Percentiles rank a stretch among this genome's conserved stretches.
phyloP scores from a whole-genome alignment of 1,140 invertebrate genomes.

The Drosophila nebulosa region DNA sequence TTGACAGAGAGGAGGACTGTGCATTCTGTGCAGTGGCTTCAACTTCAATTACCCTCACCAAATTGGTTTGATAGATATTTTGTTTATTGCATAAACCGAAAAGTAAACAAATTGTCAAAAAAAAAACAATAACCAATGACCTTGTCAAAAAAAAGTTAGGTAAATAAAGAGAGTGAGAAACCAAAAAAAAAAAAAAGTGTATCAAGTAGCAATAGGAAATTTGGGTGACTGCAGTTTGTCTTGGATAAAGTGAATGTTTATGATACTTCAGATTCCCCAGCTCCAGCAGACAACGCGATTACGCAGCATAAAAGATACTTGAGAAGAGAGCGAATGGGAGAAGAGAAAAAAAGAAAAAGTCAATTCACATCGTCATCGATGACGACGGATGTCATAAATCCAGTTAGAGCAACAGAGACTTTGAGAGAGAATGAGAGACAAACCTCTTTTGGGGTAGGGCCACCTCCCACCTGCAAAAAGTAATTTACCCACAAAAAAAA shows the following conservation, averaged over 20 bases:
- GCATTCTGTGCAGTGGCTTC: slow-evolving; percentile 39
- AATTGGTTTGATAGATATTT: slow-evolving; percentile 35
- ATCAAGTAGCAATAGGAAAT: slow-evolving; percentile 74
- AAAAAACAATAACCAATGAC: slow-evolving; percentile 47
- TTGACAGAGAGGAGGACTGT: slow-evolving; percentile 4
- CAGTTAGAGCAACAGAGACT: neutral
- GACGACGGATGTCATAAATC: slow-evolving; percentile 52
- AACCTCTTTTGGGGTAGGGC: slow-evolving; percentile 2
- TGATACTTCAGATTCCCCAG: slow-evolving; percentile 62
- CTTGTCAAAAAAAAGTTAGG: slow-evolving; percentile 53
- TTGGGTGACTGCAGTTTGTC: slow-evolving; percentile 43
- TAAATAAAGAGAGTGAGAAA: neutral
- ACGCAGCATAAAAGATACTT: slow-evolving; percentile 55
- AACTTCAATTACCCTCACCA: slow-evolving; percentile 53
- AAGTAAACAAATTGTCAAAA: slow-evolving; percentile 25
- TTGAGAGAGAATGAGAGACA: slow-evolving; percentile 16
- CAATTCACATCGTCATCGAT: slow-evolving; percentile 18
- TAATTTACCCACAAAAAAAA: neutral
- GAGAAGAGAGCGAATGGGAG: slow-evolving; percentile 30
- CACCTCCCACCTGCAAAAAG: neutral
- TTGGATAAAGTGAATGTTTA: slow-evolving; percentile 74
- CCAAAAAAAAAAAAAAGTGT: no score
- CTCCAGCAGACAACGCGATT: slow-evolving; percentile 47
- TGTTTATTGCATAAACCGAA: slow-evolving; percentile 66
- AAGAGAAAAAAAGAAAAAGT: slow-evolving; percentile 50